Evolutionary conservation across 2,888 invertebrate species (phyloP).

Genomic region (Trissolcus japonicus): DNA sequence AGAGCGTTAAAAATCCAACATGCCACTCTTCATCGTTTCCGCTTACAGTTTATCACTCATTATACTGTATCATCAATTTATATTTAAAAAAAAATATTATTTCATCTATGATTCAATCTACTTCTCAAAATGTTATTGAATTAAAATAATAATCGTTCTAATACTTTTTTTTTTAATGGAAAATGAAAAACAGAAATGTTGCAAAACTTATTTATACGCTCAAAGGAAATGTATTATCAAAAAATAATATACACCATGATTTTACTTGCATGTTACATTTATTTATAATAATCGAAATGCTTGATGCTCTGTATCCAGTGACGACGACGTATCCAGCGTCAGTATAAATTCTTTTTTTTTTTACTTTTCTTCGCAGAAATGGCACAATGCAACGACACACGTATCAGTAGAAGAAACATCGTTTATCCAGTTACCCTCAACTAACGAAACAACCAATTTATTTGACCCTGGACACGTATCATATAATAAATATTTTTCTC

Average conservation of each 20-base stretch:
- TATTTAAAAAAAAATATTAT: not conserved
- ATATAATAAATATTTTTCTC: constrained; percentile 59
- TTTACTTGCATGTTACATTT: constrained; percentile 60
- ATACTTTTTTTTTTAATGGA: too few species aligned
- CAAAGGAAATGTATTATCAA: constrained; percentile 27
- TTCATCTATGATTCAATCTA: not conserved
- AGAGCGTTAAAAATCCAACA: constrained; percentile 57
- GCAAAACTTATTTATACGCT: not conserved
- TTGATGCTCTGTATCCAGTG: constrained; percentile 60
- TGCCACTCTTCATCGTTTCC: constrained; percentile 45
- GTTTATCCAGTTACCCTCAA: constrained; percentile 54
- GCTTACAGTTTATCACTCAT: constrained; percentile 34
- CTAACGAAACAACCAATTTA: constrained; percentile 55
- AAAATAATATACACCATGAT: constrained; percentile 46
- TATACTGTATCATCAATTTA: constrained; percentile 13
- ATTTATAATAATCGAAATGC: constrained; percentile 61
- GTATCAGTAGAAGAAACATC: constrained; percentile 56
- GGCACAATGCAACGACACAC: constrained; percentile 57
- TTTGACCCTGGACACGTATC: constrained; percentile 61
- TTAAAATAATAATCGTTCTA: too few species aligned
- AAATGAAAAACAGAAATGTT: constrained; percentile 6
- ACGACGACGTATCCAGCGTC: constrained; percentile 62
- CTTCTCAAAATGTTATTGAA: not conserved
- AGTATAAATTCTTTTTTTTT: constrained; percentile 53
- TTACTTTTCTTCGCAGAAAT: constrained; percentile 51